Evolutionary conservation across 1,140 invertebrate species (phyloP).

Genomic region (Musca vetustissima): DNA sequence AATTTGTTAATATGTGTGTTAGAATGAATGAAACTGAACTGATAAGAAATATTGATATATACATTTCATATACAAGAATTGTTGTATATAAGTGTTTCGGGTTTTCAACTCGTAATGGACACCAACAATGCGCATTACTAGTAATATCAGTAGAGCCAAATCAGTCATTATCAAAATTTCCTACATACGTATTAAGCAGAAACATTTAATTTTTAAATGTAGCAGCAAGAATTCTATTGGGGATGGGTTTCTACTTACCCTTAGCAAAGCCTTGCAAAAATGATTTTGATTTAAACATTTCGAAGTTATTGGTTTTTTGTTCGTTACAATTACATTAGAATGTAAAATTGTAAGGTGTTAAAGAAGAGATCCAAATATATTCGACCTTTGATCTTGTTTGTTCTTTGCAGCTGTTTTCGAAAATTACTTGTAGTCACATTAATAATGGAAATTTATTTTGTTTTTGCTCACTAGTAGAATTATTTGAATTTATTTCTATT

Average conservation of each 20-base stretch:
- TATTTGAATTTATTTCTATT: no score
- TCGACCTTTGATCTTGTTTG: no score
- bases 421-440: no score
- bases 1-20: no score
- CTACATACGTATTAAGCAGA: not conserved
- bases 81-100: no score
- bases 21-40: no score
- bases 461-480: no score
- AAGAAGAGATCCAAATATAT: no score
- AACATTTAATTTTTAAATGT: not conserved
- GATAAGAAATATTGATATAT: no score
- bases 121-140: not conserved
- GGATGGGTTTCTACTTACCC: slow-evolving; percentile 34
- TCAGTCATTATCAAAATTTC: not conserved
- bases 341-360: no score
- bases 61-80: not conserved
- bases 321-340: not conserved
- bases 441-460: no score
- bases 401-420: no score
- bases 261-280: slow-evolving; percentile 42
- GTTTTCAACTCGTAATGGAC: not conserved
- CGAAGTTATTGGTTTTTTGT: not conserved
- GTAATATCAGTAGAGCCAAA: not conserved
- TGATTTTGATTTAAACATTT: slow-evolving; percentile 48
- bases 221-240: not conserved